Conservation (phyloP, 1,140 invertebrate species). For the Pomacea maculata region DNA sequence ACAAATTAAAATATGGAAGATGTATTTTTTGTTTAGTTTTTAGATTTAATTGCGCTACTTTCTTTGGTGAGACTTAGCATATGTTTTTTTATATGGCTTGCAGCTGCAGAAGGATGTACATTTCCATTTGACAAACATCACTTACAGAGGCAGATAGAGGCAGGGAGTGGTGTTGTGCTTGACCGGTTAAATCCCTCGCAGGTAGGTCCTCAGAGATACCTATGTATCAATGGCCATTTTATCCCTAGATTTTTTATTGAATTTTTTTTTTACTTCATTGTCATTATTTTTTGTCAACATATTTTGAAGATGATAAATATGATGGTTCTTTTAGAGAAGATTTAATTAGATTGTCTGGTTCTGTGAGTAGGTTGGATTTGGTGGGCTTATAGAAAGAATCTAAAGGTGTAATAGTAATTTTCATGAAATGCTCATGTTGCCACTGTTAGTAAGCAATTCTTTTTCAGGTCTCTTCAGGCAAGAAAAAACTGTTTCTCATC, state of each 20-base stretch:
- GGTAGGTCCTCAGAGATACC: constrained; percentile 34
- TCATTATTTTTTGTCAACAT: not conserved
- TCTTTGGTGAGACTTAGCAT: not conserved
- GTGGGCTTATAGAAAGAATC: no score
- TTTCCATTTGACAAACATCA: constrained; percentile 60
- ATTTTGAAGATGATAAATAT: not conserved
- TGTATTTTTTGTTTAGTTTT: not conserved
- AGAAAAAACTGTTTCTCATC: constrained; percentile 47
- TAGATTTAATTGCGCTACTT: not conserved
- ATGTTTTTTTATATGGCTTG: not conserved
- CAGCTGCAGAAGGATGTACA: constrained; percentile 32
- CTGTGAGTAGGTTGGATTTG: no score
- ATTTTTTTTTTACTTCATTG: not conserved
- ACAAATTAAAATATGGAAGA: not conserved
- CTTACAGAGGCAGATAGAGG: constrained; percentile 49
- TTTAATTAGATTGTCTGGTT: not conserved
- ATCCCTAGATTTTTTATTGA: no score
- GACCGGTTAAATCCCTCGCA: constrained; percentile 52
- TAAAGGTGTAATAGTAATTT: no score
- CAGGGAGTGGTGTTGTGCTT: constrained; percentile 57
- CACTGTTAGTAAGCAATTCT: not conserved
- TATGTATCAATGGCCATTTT: not conserved
- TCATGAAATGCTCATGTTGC: no score
- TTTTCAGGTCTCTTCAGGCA: constrained; percentile 26
- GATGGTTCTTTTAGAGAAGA: not conserved